phyloP scores from a whole-genome alignment of 2,113 vertebrate genomes.

The Nerophis ophidion region DNA sequence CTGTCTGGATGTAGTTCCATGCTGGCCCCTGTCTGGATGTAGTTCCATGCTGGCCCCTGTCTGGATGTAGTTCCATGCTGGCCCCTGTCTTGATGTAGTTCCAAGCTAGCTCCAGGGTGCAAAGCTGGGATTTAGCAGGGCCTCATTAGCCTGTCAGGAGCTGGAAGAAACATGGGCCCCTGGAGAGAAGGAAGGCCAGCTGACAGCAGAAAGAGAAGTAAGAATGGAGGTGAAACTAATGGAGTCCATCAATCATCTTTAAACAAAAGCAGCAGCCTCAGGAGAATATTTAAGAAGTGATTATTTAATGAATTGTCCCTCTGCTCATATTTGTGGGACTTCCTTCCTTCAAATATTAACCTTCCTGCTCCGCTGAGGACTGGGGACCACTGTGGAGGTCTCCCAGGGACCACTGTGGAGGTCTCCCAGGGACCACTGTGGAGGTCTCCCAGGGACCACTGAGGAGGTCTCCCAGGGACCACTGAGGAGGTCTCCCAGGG shows the following conservation, averaged over 20 bases:
- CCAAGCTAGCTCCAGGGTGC: slow-evolving; percentile 59
- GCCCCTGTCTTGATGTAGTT: slow-evolving; percentile 54
- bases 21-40: slow-evolving; percentile 52
- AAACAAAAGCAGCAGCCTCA: slow-evolving; percentile 94
- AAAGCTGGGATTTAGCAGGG: slow-evolving; percentile 59
- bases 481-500: too few species aligned
- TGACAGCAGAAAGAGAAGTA: slow-evolving; percentile 18
- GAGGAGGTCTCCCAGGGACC: too few species aligned
- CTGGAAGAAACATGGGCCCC: slow-evolving; percentile 71
- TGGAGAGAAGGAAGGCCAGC: slow-evolving; percentile 47
- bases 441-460: too few species aligned
- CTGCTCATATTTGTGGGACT: slow-evolving; percentile 95
- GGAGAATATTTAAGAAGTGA: slow-evolving; percentile 96
- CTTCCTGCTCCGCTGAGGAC: slow-evolving; percentile 68
- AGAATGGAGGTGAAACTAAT: slow-evolving; percentile 66
- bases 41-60: slow-evolving; percentile 1
- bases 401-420: too few species aligned
- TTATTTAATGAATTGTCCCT: slow-evolving; percentile 99
- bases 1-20: too few species aligned
- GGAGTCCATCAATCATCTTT: slow-evolving; percentile 97
- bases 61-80: slow-evolving; percentile 3
- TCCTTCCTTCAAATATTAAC: slow-evolving; percentile 93
- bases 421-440: too few species aligned
- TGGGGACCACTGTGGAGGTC: slow-evolving; percentile 6
- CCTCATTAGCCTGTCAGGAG: slow-evolving; percentile 73